A percentile compares a stretch with the other conserved stretches of the same genome.
Evolutionary conservation across 2,113 vertebrate genomes (phyloP).

Genomic region (Felis chaus): DNA sequence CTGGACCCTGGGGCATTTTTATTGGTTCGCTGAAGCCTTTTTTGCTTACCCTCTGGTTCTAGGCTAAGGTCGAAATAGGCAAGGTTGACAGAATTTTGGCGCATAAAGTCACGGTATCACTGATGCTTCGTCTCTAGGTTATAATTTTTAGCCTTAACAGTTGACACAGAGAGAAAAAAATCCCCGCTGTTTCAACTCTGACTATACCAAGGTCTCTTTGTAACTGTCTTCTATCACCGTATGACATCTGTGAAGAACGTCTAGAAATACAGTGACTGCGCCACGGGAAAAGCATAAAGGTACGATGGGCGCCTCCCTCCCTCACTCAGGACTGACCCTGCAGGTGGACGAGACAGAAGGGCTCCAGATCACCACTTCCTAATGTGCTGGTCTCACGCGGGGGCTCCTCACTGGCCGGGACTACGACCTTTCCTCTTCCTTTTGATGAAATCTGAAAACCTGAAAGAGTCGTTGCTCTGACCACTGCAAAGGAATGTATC

Average conservation of each 20-base stretch:
- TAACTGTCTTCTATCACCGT: not conserved
- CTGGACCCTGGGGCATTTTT: not conserved
- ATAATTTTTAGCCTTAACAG: not conserved
- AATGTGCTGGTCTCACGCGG: accelerated
- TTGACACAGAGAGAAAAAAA: not conserved
- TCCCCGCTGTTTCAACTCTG: not conserved
- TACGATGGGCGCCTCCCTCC: not conserved
- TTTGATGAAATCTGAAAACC: not conserved
- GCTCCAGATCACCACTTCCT: accelerated
- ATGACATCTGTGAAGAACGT: not conserved
- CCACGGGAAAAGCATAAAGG: not conserved
- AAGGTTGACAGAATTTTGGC: not conserved
- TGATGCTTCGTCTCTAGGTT: not conserved
- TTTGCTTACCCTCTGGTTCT: not conserved
- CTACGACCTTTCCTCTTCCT: not conserved
- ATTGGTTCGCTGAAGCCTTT: not conserved
- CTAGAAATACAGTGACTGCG: too few relatives aligned
- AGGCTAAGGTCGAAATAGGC: not conserved
- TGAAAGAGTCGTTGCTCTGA: not conserved
- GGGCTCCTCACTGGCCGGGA: not conserved
- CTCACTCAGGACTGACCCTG: accelerated
- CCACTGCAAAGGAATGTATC: not conserved
- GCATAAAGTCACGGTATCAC: not conserved
- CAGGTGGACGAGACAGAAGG: not conserved
- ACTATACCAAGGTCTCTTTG: not conserved